These are phyloP conservation scores for Leucophora obtusa DNA, from an alignment of 2,888 invertebrate species.

Conservation along the genomic window DNA sequence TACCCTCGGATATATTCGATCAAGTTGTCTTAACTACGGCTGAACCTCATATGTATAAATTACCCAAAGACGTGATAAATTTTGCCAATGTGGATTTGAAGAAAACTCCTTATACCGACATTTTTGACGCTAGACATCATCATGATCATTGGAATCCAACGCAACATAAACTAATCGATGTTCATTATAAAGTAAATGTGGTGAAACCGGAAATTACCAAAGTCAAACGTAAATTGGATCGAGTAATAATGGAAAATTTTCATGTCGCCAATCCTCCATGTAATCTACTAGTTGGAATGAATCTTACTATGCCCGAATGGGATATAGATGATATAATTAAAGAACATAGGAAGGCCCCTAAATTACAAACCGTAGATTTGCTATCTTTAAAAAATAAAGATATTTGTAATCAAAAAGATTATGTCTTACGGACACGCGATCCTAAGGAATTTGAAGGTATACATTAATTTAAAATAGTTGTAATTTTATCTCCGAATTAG, in stretches of 20 bases:
- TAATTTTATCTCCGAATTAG: too few relatives aligned
- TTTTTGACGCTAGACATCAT: slow-evolving; percentile 75
- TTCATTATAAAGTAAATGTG: slow-evolving; percentile 73
- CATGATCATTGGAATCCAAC: slow-evolving; percentile 76
- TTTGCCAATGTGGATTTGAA: slow-evolving; percentile 69
- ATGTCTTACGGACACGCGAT: slow-evolving; percentile 69
- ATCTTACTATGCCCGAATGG: slow-evolving; percentile 69
- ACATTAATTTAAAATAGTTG: neutral
- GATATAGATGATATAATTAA: slow-evolving; percentile 69
- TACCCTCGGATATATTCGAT: slow-evolving; percentile 70
- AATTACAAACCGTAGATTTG: slow-evolving; percentile 37
- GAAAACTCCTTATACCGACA: slow-evolving; percentile 70
- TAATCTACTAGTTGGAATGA: slow-evolving; percentile 67
- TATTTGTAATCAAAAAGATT: slow-evolving; percentile 69
- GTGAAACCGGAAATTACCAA: slow-evolving; percentile 69
- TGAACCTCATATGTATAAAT: slow-evolving; percentile 69
- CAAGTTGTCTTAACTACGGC: slow-evolving; percentile 65
- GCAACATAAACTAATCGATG: slow-evolving; percentile 71
- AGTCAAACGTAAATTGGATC: slow-evolving; percentile 59
- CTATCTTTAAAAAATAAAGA: slow-evolving; percentile 56
- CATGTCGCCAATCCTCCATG: slow-evolving; percentile 71
- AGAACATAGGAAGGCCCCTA: slow-evolving; percentile 57
- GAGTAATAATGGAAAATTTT: slow-evolving; percentile 67
- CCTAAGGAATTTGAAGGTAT: slow-evolving; percentile 66
- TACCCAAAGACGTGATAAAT: slow-evolving; percentile 67